A percentile compares a stretch with the other conserved stretches of the same genome.
Evolutionary conservation across 2,113 vertebrate species (phyloP).

Genomic region (Elanus axillaris): DNA sequence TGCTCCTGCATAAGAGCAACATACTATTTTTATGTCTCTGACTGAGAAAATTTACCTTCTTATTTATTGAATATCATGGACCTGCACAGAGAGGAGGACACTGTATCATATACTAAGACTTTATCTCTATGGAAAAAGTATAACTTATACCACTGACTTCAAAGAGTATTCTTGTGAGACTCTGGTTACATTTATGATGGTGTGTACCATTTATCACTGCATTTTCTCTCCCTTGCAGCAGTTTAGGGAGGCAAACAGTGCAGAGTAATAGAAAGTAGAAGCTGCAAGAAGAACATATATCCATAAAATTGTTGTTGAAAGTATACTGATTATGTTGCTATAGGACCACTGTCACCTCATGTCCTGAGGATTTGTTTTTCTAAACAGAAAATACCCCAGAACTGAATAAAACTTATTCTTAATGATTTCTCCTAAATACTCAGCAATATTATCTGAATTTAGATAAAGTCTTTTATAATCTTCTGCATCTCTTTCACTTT

Average conservation of each 20-base stretch:
- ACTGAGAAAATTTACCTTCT: background rate
- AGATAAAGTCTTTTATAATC: background rate
- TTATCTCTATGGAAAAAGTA: background rate
- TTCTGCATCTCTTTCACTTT: background rate
- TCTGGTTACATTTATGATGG: background rate
- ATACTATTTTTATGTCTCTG: background rate
- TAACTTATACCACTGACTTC: background rate
- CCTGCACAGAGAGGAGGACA: background rate
- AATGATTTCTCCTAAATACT: background rate
- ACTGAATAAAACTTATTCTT: background rate
- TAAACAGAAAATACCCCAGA: background rate
- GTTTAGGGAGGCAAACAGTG: background rate
- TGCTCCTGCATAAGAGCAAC: background rate
- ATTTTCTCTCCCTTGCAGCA: background rate
- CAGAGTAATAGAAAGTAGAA: background rate
- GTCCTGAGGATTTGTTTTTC: background rate
- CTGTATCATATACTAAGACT: background rate
- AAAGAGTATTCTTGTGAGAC: background rate
- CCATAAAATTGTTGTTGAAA: background rate
- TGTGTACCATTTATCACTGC: background rate
- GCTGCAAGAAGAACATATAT: background rate
- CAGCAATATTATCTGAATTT: background rate
- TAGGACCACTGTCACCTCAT: background rate
- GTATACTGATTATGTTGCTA: background rate
- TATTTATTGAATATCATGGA: background rate